Evolutionary conservation across 2,797 vertebrate genomes (phyloP).

Genomic region (Malacoctenus gilli): DNA sequence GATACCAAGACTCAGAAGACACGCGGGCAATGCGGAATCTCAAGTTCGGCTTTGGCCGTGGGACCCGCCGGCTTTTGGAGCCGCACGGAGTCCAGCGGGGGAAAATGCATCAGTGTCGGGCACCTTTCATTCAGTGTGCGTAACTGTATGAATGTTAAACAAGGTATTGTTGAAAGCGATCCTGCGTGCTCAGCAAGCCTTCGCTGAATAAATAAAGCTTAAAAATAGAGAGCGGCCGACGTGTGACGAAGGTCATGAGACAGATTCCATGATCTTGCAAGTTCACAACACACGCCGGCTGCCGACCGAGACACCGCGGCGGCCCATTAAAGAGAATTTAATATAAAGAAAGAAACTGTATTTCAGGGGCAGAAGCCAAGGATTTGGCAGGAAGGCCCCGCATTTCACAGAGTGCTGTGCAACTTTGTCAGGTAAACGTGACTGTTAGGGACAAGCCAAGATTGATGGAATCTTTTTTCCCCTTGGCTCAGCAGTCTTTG

Average conservation of each 20-base stretch:
- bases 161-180: conserved; percentile 40
- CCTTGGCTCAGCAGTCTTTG: conserved; percentile 82
- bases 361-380: conserved; percentile 73
- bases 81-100: conserved; percentile 12
- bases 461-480: conserved; percentile 79
- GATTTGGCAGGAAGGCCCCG: conserved; percentile 68
- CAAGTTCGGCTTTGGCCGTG: conserved; percentile 2
- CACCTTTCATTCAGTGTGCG: conserved; percentile 35
- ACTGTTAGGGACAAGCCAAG: conserved; percentile 75
- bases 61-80: conserved; percentile 7
- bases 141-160: conserved; percentile 58
- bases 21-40: background rate
- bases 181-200: conserved; percentile 66
- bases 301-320: conserved; percentile 53
- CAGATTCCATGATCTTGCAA: conserved; percentile 69
- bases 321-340: conserved; percentile 72
- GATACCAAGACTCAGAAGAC: background rate
- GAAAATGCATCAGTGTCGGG: conserved; percentile 20
- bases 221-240: conserved; percentile 61
- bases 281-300: conserved; percentile 50
- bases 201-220: conserved; percentile 65
- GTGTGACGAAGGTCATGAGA: conserved; percentile 70
- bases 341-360: conserved; percentile 75
- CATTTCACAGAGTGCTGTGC: conserved; percentile 76
- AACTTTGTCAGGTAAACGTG: conserved; percentile 79